Conservation (phyloP, 2,797 vertebrate species). For the Falco cherrug region DNA sequence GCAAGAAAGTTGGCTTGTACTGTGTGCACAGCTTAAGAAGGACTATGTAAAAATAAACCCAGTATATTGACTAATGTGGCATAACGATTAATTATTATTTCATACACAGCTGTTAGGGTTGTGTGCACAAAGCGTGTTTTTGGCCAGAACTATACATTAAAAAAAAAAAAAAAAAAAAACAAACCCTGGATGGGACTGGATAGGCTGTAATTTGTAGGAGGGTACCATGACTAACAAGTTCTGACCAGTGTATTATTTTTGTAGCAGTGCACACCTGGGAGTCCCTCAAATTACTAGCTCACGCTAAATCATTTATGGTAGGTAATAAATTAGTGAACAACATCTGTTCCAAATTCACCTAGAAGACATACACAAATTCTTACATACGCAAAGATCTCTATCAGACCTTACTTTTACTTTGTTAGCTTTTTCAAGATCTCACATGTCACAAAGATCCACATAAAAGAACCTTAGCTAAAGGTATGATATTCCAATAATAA, state of each 20-base stretch:
- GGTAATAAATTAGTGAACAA: constrained; percentile 52
- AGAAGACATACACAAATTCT: constrained; percentile 44
- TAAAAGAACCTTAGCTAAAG: not conserved
- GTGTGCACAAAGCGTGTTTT: not conserved
- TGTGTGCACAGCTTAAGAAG: not conserved
- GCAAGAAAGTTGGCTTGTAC: not conserved
- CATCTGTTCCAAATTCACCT: constrained; percentile 41
- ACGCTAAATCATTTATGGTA: not conserved
- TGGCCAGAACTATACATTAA: not conserved
- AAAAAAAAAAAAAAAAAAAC: too few relatives aligned
- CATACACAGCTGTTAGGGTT: not conserved
- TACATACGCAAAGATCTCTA: constrained; percentile 17
- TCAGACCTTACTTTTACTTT: constrained; percentile 6
- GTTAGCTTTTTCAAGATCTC: constrained; percentile 47
- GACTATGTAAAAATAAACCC: not conserved
- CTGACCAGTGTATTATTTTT: constrained; percentile 31
- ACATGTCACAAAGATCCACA: constrained; percentile 32
- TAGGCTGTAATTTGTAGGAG: not conserved
- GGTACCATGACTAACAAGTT: constrained; percentile 16
- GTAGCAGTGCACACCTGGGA: constrained; percentile 45
- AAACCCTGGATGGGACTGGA: not conserved
- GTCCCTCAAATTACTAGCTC: constrained; percentile 39
- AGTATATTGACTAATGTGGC: not conserved
- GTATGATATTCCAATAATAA: not conserved
- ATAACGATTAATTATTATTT: not conserved